Conservation (phyloP, 1,140 invertebrate genomes). For the Anoplolepis gracilipes region DNA sequence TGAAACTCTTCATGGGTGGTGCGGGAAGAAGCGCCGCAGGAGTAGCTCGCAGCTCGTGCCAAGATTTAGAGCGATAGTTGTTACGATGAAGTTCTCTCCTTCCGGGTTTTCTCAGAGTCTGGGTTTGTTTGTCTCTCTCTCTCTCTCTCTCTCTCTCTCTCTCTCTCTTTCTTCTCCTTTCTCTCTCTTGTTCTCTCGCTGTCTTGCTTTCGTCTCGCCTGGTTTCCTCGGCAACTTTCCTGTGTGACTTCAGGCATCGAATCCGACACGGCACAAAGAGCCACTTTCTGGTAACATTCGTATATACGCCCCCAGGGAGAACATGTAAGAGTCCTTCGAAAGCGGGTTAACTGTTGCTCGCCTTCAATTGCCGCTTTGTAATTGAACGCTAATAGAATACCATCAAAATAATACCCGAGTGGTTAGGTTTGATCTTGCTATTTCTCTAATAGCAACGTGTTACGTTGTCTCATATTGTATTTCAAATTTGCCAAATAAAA, state of each 20-base stretch:
- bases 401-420: neutral
- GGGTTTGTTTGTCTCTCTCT: neutral
- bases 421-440: neutral
- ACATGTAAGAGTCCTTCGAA: conserved; percentile 25
- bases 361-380: conserved; percentile 35
- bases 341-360: conserved; percentile 56
- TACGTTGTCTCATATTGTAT: neutral
- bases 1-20: conserved; percentile 74
- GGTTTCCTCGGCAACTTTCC: conserved; percentile 8
- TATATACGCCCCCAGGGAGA: neutral
- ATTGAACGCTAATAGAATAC: conserved; percentile 50
- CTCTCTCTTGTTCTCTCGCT: no score
- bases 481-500: neutral
- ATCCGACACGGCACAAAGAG: conserved; percentile 42
- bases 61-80: conserved; percentile 82
- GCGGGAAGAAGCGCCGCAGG: conserved; percentile 53
- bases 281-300: conserved; percentile 48
- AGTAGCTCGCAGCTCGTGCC: conserved; percentile 70
- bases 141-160: neutral
- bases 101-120: conserved; percentile 56
- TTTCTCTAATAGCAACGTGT: neutral
- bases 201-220: neutral
- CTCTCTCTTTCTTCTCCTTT: neutral
- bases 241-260: conserved; percentile 41
- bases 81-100: conserved; percentile 71